Base-by-base conservation (phyloP, 1,140 invertebrate species). In the Drosophila repletoides region DNA sequence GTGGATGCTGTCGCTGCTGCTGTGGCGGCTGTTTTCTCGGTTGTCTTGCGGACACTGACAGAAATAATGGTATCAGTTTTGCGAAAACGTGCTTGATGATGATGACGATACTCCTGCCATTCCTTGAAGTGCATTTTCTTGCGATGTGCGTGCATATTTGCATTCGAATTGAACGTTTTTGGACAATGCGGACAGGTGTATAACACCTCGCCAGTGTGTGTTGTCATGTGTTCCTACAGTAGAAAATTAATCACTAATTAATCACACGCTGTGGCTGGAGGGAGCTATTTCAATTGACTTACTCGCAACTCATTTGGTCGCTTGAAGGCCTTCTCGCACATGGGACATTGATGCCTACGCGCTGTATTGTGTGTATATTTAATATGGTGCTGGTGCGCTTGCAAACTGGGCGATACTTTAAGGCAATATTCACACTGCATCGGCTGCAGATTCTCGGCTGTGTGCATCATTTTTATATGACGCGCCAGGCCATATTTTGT, bases 121-220 rank as follows among this genome's bases (percentile, higher is more conserved):
- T 90, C 89, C 24, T 88, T 75, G 7, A 71, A 88, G 45, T 90
- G 89, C 29, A 76, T 59, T 40, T 87, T 83, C 45, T 90, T 90
- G 3, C 87, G 83, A 45, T 90, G 89, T 2, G 84, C 66, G 64
- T 90, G 84, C 89, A 90, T 89, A 15, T 90, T 90, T 0, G 87
- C 84, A 45, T 80, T 89, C 1, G 83, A 89, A 28, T 88, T 89
- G 45, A 90, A 90, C 3, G 88, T 89, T 51, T 86, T 72, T 4
- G 88, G 72, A 31, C 89, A 90, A 28, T 88, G 80, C 2, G 87
- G 76, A 43, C 89, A 90, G n/a, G 87, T 88, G 41, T 90, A 90
- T 7, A 90, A 24, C 3, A 74, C 72, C 41, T 88, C 84, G 0
- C 88, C 88, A 0, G 76, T 89, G 10, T 90, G 89, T 1, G 88